These are phyloP conservation scores for Tychaedon coryphoeus DNA, from an alignment of 2,113 vertebrate genomes.

Conservation along the genomic window DNA sequence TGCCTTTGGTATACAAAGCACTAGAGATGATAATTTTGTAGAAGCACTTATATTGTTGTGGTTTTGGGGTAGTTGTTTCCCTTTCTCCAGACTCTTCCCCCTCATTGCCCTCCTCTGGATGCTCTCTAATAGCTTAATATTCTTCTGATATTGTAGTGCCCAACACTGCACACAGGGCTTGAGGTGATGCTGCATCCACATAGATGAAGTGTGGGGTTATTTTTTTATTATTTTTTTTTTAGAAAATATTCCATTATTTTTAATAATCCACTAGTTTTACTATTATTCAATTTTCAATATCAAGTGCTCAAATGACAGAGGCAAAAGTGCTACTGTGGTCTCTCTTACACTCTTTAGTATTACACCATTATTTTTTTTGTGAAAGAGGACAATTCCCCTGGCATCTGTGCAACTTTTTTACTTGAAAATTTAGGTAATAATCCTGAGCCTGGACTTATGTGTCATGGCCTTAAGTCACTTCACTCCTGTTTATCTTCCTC, in stretches of 20 bases:
- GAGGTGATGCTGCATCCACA: fast-evolving
- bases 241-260: not conserved
- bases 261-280: not conserved
- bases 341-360: not conserved
- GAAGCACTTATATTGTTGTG: not conserved
- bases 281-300: not conserved
- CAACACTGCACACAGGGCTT: not conserved
- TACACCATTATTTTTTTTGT: not conserved
- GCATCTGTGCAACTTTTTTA: not conserved
- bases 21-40: not conserved
- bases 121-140: not conserved
- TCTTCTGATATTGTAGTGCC: not conserved
- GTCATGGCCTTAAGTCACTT: not conserved
- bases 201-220: not conserved
- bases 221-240: not conserved
- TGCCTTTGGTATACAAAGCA: not conserved
- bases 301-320: not conserved
- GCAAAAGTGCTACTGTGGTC: not conserved
- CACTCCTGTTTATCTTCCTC: not conserved
- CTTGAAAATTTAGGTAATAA: not conserved
- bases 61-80: not conserved
- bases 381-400: not conserved
- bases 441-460: not conserved
- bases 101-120: not conserved
- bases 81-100: not conserved